A percentile compares a stretch with the other conserved stretches of the same genome.
Conservation (phyloP, 2,888 invertebrate species). For the Drosophila mayaguana region DNA sequence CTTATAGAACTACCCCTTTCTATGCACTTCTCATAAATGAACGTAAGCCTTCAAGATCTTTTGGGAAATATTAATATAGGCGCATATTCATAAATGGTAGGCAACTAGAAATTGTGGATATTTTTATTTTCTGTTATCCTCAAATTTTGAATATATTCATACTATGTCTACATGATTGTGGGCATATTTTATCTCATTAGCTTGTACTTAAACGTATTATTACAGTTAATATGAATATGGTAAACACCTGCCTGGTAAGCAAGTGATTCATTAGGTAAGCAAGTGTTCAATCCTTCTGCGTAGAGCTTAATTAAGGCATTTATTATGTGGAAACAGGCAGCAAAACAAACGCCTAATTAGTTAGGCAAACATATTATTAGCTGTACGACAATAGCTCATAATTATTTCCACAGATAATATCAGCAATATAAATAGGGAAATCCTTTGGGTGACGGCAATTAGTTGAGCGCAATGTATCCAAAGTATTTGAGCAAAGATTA, state of each 20-base stretch:
- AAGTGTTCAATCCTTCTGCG: constrained; percentile 28
- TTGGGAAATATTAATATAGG: no score
- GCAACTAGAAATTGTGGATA: no score
- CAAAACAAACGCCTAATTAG: constrained; percentile 42
- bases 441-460: background rate
- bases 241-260: background rate
- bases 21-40: background rate
- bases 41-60: no score
- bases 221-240: background rate
- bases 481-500: constrained; percentile 48
- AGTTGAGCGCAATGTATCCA: constrained; percentile 57
- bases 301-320: constrained; percentile 41
- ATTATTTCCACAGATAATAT: constrained; percentile 14
- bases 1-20: background rate
- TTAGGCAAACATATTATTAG: constrained; percentile 53
- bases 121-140: no score
- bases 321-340: constrained; percentile 33
- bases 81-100: no score
- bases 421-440: constrained; percentile 36
- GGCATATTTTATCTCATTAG: background rate
- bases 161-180: background rate
- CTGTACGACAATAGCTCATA: background rate
- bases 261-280: constrained; percentile 15
- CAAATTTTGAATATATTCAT: background rate
- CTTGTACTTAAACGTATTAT: background rate